phyloP scores from a whole-genome alignment of 2,888 invertebrate genomes.

The Linyphia triangularis region DNA sequence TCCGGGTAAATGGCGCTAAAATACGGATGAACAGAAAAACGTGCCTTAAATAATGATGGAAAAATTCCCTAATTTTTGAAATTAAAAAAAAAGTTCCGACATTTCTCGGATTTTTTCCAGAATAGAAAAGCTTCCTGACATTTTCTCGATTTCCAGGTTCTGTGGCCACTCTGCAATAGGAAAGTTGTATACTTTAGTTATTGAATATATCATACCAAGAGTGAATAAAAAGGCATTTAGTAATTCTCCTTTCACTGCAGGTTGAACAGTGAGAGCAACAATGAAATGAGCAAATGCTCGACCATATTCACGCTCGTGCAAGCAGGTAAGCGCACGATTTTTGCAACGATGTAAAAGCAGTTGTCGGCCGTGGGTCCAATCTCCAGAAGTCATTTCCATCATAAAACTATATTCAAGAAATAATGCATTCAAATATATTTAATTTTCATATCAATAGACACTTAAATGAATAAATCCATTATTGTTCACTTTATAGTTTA shows the following conservation, averaged over 20 bases:
- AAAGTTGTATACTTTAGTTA: too few relatives aligned
- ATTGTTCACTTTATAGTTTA: background rate
- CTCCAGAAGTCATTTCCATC: constrained; percentile 20
- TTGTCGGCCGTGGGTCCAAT: constrained; percentile 78
- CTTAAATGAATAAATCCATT: background rate
- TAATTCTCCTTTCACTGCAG: constrained; percentile 63
- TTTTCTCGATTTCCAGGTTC: too few relatives aligned
- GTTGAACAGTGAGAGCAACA: constrained; percentile 63
- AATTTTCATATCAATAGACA: background rate
- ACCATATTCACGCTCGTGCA: constrained; percentile 62
- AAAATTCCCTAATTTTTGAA: too few relatives aligned
- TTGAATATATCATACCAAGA: constrained; percentile 65
- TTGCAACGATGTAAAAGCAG: constrained; percentile 62
- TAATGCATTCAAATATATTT: background rate
- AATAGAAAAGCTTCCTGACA: too few relatives aligned
- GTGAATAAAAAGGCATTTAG: constrained; percentile 69
- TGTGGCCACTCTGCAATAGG: too few relatives aligned
- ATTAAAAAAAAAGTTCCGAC: too few relatives aligned
- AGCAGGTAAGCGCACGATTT: constrained; percentile 54
- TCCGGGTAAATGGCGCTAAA: too few relatives aligned
- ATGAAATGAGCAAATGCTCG: constrained; percentile 73
- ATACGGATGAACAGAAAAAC: too few relatives aligned
- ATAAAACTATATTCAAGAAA: background rate
- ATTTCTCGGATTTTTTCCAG: too few relatives aligned
- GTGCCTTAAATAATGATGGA: too few relatives aligned